Evolutionary conservation across 2,888 invertebrate genomes (phyloP).

Genomic region (Chloroclystis v-ata): DNA sequence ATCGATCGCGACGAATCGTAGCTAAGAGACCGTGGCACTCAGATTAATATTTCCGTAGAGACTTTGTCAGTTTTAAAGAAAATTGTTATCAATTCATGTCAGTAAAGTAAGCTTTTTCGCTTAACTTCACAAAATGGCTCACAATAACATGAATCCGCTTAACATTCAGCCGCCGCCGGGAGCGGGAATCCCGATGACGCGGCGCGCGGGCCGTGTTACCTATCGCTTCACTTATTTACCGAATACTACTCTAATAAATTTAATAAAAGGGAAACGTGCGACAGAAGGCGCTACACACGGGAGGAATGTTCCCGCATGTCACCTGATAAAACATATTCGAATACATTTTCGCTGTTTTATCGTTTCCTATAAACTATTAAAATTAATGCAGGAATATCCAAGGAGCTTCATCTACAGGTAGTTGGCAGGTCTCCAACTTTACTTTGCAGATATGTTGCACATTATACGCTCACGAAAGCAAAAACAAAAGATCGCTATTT

Average conservation of each 20-base stretch:
- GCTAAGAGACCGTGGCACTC: not conserved
- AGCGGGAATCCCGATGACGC: slow-evolving; percentile 60
- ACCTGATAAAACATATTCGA: slow-evolving; percentile 31
- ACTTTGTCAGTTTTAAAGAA: not conserved
- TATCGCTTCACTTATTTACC: slow-evolving; percentile 61
- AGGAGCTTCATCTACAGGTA: slow-evolving; percentile 67
- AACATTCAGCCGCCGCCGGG: slow-evolving; percentile 49
- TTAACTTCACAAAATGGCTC: slow-evolving; percentile 52
- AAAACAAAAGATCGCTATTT: slow-evolving; percentile 30
- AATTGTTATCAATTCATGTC: slow-evolving; percentile 22
- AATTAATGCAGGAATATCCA: slow-evolving; percentile 45
- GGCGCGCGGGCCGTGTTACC: slow-evolving; percentile 42
- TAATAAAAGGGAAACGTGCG: slow-evolving; percentile 62
- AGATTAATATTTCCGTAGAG: not conserved
- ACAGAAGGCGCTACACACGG: slow-evolving; percentile 44
- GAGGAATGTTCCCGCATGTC: slow-evolving; percentile 36
- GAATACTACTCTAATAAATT: slow-evolving; percentile 67
- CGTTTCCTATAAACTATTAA: slow-evolving; percentile 43
- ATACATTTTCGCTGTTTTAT: slow-evolving; percentile 39
- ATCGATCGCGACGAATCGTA: slow-evolving; percentile 25
- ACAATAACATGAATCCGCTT: slow-evolving; percentile 59
- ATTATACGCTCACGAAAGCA: slow-evolving; percentile 44
- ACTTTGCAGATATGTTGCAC: slow-evolving; percentile 58
- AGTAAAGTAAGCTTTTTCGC: slow-evolving; percentile 31
- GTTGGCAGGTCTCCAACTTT: slow-evolving; percentile 67